Conservation (phyloP, 2,888 invertebrate species). For the Eristalis pertinax region DNA sequence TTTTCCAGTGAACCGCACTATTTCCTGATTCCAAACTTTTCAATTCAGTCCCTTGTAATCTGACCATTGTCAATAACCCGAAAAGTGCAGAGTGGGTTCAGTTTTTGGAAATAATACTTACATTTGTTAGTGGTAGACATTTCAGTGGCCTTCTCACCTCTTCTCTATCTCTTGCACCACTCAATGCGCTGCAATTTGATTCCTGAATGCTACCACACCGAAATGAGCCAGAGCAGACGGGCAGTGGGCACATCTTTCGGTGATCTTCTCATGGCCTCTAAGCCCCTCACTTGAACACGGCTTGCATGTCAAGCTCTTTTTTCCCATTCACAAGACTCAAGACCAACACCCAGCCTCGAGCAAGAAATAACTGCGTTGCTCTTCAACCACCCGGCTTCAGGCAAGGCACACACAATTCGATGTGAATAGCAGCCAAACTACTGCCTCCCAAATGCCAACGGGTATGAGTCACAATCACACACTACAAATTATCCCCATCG, state of each 20-base stretch:
- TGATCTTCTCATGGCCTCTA: not conserved
- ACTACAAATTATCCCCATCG: constrained; percentile 55
- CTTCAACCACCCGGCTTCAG: constrained; percentile 19
- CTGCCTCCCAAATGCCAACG: constrained; percentile 59
- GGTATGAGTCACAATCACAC: constrained; percentile 57
- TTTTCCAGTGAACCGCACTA: too few relatives aligned
- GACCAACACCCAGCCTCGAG: constrained; percentile 1
- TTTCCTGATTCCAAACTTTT: too few relatives aligned
- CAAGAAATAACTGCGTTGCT: constrained; percentile 29
- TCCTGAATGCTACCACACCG: too few relatives aligned
- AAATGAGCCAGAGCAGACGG: not conserved
- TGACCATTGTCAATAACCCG: too few relatives aligned
- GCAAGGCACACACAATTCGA: constrained; percentile 22
- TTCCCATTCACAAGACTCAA: not conserved
- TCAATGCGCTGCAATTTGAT: too few relatives aligned
- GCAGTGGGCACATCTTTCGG: not conserved
- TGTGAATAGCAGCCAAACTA: constrained; percentile 35
- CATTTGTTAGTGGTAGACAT: not conserved
- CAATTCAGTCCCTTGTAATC: too few relatives aligned
- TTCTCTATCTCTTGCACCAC: too few relatives aligned
- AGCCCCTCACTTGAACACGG: not conserved
- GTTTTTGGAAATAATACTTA: too few relatives aligned
- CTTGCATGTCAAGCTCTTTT: not conserved
- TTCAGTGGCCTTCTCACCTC: too few relatives aligned
- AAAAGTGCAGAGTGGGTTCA: too few relatives aligned